Evolutionary conservation across 1,140 invertebrate genomes (phyloP).

Genomic region (Bombus sibiricus): DNA sequence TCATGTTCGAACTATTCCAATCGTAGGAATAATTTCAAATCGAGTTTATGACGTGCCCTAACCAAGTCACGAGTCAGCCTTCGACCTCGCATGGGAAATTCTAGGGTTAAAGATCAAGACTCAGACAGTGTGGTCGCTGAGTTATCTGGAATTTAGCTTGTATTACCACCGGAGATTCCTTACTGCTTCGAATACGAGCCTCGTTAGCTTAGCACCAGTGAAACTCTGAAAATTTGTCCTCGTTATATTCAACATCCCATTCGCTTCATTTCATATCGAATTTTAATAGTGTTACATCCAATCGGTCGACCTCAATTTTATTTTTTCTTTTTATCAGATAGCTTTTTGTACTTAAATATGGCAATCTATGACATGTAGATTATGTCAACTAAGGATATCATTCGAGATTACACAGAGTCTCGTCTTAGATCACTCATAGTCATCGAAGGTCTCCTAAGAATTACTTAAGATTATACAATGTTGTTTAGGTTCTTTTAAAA

Average conservation of each 20-base stretch:
- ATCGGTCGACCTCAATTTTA: background rate
- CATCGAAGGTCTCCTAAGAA: background rate
- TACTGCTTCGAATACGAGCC: background rate
- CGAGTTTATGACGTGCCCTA: conserved; percentile 1
- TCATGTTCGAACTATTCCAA: conserved; percentile 14
- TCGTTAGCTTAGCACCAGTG: background rate
- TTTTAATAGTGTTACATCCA: background rate
- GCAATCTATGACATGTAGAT: background rate
- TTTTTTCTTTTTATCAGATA: background rate
- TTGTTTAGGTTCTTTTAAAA: background rate
- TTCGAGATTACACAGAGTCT: background rate
- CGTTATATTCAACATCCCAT: background rate
- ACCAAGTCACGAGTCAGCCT: conserved; percentile 3
- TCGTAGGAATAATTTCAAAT: conserved; percentile 30
- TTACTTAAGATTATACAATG: background rate
- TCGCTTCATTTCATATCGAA: background rate
- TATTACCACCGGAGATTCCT: conserved; percentile 24
- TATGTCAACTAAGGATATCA: background rate
- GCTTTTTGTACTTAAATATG: background rate
- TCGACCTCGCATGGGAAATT: background rate
- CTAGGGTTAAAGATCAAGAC: conserved; percentile 26
- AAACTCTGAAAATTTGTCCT: conserved; percentile 12
- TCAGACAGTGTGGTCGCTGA: background rate
- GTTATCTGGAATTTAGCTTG: conserved; percentile 33
- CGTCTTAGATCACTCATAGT: background rate